Evolutionary conservation across 1,140 invertebrate species (phyloP).

Genomic region (Eumaeus atala): DNA sequence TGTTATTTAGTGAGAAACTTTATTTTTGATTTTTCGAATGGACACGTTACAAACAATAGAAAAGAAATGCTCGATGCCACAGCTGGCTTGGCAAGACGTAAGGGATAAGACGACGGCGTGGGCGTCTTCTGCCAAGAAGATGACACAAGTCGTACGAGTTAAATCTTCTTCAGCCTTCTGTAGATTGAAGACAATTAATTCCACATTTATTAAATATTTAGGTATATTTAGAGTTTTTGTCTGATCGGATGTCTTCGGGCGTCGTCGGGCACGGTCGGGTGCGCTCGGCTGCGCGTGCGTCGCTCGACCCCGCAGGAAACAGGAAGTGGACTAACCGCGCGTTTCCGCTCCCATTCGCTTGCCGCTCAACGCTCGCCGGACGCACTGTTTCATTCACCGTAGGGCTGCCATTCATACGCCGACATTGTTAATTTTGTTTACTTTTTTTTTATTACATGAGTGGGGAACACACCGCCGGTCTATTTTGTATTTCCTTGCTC

Average conservation of each 20-base stretch:
- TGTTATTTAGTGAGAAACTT: too few relatives aligned
- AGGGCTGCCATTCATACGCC: conserved; percentile 25
- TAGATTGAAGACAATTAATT: too few relatives aligned
- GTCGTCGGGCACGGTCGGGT: conserved; percentile 37
- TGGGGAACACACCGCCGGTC: not conserved
- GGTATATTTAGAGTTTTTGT: conserved; percentile 2
- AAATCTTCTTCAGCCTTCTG: too few relatives aligned
- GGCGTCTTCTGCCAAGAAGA: too few relatives aligned
- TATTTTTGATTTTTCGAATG: too few relatives aligned
- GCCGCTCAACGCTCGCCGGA: conserved; percentile 40
- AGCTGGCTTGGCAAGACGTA: too few relatives aligned
- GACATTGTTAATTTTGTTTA: conserved; percentile 3
- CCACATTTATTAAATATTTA: too few relatives aligned
- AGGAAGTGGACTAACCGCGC: conserved; percentile 72
- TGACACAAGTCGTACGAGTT: too few relatives aligned
- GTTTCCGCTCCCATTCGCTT: conserved; percentile 71
- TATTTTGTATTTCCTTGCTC: not conserved
- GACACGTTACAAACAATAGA: too few relatives aligned
- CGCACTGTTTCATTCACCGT: conserved; percentile 59
- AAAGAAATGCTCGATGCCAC: too few relatives aligned
- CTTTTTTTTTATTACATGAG: not conserved
- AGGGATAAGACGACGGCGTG: too few relatives aligned
- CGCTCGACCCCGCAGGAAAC: conserved; percentile 63
- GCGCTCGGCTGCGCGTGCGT: conserved; percentile 55
- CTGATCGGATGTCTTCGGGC: conserved; percentile 23